Evolutionary conservation across 2,113 vertebrate genomes (phyloP).

Genomic region (Xyliphius kryptos): DNA sequence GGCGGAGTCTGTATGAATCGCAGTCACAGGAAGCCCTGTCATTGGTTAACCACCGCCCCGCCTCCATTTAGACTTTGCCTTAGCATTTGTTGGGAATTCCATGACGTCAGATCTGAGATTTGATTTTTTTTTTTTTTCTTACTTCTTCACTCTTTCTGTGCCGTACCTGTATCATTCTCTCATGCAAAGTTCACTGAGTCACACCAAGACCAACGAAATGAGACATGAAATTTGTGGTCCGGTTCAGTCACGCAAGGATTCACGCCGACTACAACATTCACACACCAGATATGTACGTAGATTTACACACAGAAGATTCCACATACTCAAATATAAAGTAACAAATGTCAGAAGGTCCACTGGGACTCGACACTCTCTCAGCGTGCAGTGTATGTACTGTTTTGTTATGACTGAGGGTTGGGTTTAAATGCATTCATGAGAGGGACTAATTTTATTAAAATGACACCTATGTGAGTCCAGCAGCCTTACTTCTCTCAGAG

Average conservation of each 20-base stretch:
- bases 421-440: not conserved
- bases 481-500: not conserved
- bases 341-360: not conserved
- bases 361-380: not conserved
- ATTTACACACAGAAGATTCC: not conserved
- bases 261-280: slow-evolving; percentile 23
- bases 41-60: slow-evolving; percentile 61
- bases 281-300: slow-evolving; percentile 1
- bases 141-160: too few relatives aligned
- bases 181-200: slow-evolving; percentile 41
- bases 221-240: slow-evolving; percentile 48
- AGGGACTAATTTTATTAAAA: not conserved
- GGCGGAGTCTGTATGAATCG: slow-evolving; percentile 37
- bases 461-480: not conserved
- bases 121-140: slow-evolving; percentile 22
- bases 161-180: slow-evolving; percentile 40
- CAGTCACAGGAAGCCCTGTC: slow-evolving; percentile 56
- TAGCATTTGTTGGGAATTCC: slow-evolving; percentile 37
- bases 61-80: slow-evolving; percentile 16
- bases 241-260: slow-evolving; percentile 43
- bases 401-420: not conserved
- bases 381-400: not conserved
- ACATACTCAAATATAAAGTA: not conserved
- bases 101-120: slow-evolving; percentile 42
- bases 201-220: slow-evolving; percentile 40